phyloP scores from a whole-genome alignment of 1,140 invertebrate species.

The Dendrolimus kikuchii region DNA sequence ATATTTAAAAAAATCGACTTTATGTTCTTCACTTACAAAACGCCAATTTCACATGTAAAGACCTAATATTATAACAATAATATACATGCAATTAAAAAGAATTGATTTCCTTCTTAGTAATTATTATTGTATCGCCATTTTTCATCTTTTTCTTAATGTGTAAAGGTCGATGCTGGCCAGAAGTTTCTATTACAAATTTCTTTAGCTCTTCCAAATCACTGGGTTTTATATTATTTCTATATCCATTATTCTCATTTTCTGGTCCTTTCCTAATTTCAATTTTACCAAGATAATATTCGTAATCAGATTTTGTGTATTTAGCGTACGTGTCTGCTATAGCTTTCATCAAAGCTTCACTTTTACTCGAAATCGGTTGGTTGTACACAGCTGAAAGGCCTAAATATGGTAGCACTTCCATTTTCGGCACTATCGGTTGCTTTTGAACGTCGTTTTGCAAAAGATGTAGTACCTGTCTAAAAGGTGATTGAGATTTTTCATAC shows the following conservation, averaged over 20 bases:
- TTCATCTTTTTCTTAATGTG: slow-evolving; percentile 11
- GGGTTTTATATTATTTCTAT: too few relatives aligned
- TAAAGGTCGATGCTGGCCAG: neutral
- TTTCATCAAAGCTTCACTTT: slow-evolving; percentile 39
- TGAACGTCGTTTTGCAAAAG: slow-evolving; percentile 32
- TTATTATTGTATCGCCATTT: slow-evolving; percentile 2
- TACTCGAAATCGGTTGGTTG: slow-evolving; percentile 42
- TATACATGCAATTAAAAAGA: too few relatives aligned
- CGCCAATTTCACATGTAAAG: too few relatives aligned
- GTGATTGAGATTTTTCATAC: slow-evolving; percentile 5
- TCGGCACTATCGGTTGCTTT: slow-evolving; percentile 30
- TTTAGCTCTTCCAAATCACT: too few relatives aligned
- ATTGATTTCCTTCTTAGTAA: neutral
- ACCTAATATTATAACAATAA: too few relatives aligned
- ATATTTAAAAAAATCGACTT: too few relatives aligned
- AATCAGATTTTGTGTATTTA: neutral
- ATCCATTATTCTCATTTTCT: too few relatives aligned
- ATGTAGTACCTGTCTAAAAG: slow-evolving; percentile 34
- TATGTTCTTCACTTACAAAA: too few relatives aligned
- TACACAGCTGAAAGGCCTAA: slow-evolving; percentile 43
- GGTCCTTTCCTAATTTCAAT: slow-evolving; percentile 1
- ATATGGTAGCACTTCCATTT: slow-evolving; percentile 26
- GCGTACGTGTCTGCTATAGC: slow-evolving; percentile 28
- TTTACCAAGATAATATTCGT: neutral
- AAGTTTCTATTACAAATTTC: too few relatives aligned